These are phyloP conservation scores for Ellobius talpinus DNA, from an alignment of 2,113 vertebrate genomes.

Conservation along the genomic window DNA sequence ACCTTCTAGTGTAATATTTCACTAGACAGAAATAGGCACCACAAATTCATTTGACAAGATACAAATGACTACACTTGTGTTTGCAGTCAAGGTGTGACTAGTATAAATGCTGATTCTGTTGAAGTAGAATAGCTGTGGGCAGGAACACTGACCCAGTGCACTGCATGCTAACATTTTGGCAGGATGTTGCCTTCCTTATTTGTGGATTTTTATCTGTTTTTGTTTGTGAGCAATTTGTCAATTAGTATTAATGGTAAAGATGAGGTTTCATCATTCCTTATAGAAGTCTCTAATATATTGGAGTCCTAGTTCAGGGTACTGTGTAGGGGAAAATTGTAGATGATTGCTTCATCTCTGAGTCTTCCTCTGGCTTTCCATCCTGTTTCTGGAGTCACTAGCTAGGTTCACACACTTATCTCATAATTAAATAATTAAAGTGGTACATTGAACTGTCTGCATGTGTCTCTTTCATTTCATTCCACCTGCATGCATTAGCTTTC, in stretches of 20 bases:
- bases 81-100: background rate
- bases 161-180: background rate
- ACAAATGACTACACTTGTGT: slow-evolving; percentile 16
- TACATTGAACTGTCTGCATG: background rate
- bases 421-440: background rate
- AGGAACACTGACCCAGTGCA: background rate
- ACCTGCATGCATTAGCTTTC: slow-evolving; percentile 1
- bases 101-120: slow-evolving; percentile 33
- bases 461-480: background rate
- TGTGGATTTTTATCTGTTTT: background rate
- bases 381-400: background rate
- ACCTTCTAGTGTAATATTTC: slow-evolving; percentile 55
- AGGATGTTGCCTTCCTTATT: background rate
- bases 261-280: background rate
- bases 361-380: slow-evolving; percentile 1
- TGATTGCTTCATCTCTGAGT: background rate
- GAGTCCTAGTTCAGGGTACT: background rate
- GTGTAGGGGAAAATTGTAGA: background rate
- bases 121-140: background rate
- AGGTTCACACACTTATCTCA: background rate
- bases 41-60: slow-evolving; percentile 37
- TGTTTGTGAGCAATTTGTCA: slow-evolving; percentile 1
- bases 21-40: slow-evolving; percentile 29
- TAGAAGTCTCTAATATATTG: background rate
- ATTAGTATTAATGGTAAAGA: background rate